Conservation (phyloP, 2,113 vertebrate genomes). For the Puma concolor region DNA sequence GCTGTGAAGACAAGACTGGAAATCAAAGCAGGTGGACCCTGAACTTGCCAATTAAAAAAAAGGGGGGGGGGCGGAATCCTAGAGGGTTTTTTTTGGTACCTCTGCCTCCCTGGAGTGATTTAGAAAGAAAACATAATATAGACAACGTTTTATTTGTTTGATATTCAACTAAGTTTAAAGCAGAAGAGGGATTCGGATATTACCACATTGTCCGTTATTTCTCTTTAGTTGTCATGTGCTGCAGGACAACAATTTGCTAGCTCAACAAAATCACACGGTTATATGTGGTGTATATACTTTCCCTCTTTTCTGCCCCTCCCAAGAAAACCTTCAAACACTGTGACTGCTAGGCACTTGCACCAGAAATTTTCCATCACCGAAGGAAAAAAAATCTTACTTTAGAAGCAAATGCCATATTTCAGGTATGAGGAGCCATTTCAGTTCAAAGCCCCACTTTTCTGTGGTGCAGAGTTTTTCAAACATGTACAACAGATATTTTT, state of each 20-base stretch:
- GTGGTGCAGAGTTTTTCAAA: conserved; percentile 36
- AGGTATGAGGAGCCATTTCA: conserved; percentile 38
- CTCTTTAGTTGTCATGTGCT: neutral
- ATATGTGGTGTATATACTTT: neutral
- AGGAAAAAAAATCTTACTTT: neutral
- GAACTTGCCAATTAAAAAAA: neutral
- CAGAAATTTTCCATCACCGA: conserved; percentile 12
- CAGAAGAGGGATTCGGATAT: neutral
- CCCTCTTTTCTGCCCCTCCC: neutral
- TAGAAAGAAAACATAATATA: neutral
- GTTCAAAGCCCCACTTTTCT: conserved; percentile 56
- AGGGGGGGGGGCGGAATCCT: neutral
- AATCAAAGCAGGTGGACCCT: conserved; percentile 1
- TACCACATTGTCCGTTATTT: neutral
- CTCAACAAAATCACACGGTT: conserved; percentile 11
- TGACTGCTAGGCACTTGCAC: neutral
- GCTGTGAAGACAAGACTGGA: neutral
- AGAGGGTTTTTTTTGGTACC: neutral
- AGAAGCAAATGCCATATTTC: conserved; percentile 60
- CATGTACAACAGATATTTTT: conserved; percentile 44
- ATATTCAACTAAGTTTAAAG: conserved; percentile 35
- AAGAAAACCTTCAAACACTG: conserved; percentile 16
- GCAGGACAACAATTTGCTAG: neutral
- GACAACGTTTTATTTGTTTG: neutral
- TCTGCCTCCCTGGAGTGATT: neutral